Conservation (phyloP, 1,140 invertebrate species). For the Stegodyphus dumicola region DNA sequence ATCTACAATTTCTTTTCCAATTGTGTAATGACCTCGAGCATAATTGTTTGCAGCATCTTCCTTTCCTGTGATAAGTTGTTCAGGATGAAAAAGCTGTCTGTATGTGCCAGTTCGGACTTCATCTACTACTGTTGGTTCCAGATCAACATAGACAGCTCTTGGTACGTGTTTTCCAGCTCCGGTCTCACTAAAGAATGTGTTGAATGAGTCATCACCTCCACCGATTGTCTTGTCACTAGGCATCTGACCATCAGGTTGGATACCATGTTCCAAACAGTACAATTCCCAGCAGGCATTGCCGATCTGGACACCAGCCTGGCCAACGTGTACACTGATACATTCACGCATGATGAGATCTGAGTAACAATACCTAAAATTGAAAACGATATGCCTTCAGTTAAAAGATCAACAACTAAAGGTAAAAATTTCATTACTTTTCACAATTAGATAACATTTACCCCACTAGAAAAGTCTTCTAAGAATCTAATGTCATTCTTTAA, state of each 20-base stretch:
- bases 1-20: conserved; percentile 78
- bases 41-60: conserved; percentile 76
- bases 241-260: conserved; percentile 73
- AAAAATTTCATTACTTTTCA: too few species aligned
- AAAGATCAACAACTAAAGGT: too few species aligned
- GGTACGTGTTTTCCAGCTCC: conserved; percentile 88
- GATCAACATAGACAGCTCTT: conserved; percentile 83
- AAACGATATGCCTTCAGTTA: too few species aligned
- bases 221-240: conserved; percentile 66
- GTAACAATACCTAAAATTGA: too few species aligned
- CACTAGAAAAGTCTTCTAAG: too few species aligned
- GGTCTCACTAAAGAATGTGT: conserved; percentile 91
- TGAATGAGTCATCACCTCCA: conserved; percentile 84
- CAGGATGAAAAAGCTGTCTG: conserved; percentile 77
- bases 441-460: too few species aligned
- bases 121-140: conserved; percentile 90
- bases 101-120: conserved; percentile 76
- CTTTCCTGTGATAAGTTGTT: conserved; percentile 76
- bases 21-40: conserved; percentile 74
- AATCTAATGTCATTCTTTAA: too few species aligned
- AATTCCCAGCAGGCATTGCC: conserved; percentile 86
- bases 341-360: conserved; percentile 70
- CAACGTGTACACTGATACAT: conserved; percentile 87
- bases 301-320: conserved; percentile 90
- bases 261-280: conserved; percentile 90